These are phyloP conservation scores for Adoxophyes honmai DNA, from an alignment of 1,140 invertebrate genomes.

Conservation along the genomic window DNA sequence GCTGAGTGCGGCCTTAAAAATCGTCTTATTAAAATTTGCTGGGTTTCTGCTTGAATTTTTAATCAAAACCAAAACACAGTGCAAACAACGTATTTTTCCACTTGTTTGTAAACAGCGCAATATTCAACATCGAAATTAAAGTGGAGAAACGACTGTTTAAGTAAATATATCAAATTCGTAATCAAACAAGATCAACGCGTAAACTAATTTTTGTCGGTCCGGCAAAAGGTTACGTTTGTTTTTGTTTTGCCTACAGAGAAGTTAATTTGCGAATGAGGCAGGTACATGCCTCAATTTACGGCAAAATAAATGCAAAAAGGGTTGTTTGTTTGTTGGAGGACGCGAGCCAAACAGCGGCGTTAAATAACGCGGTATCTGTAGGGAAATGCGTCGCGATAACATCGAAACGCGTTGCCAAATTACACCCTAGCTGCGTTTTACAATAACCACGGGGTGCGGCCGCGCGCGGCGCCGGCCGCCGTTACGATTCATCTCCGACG, in stretches of 20 bases:
- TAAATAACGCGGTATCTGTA: conserved; percentile 65
- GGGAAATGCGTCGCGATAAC: conserved; percentile 55
- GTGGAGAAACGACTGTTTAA: neutral
- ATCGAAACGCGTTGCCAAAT: conserved; percentile 65
- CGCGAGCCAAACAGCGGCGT: conserved; percentile 56
- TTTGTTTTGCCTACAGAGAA: conserved; percentile 7
- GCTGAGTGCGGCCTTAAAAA: neutral
- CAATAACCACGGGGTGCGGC: conserved; percentile 39
- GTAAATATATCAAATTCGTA: conserved; percentile 12
- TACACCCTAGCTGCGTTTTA: conserved; percentile 62
- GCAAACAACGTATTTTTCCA: too few species aligned
- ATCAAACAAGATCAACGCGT: conserved; percentile 8
- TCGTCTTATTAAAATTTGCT: neutral
- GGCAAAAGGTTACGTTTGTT: conserved; percentile 3
- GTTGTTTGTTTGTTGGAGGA: conserved; percentile 42
- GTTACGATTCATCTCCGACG: neutral
- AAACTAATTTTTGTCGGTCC: neutral
- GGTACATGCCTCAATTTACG: conserved; percentile 26
- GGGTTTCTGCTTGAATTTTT: neutral
- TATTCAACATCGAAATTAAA: too few species aligned
- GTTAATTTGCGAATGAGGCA: conserved; percentile 16
- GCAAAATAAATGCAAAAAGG: conserved; percentile 40
- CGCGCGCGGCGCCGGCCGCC: neutral
- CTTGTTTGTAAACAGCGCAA: too few species aligned
- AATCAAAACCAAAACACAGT: too few species aligned